phyloP scores from a whole-genome alignment of 2,888 invertebrate genomes.

The Drosophila ezoana region DNA sequence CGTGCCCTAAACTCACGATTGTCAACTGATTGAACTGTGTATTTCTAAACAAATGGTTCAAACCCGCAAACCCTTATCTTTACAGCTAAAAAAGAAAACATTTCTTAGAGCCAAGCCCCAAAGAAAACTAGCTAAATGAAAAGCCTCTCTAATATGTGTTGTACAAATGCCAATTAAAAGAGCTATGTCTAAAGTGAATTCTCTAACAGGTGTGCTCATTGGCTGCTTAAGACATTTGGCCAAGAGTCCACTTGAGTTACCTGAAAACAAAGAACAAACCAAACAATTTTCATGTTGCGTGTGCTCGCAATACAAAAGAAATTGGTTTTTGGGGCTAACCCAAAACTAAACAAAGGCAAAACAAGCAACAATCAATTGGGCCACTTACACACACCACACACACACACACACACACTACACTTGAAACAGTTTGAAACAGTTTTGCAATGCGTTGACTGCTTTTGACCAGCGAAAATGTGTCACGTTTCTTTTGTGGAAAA shows the following conservation, averaged over 20 bases:
- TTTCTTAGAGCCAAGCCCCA: too few relatives aligned
- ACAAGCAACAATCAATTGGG: conserved; percentile 55
- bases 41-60: too few relatives aligned
- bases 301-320: conserved; percentile 63
- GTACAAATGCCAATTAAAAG: conserved; percentile 17
- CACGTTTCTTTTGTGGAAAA: conserved; percentile 71
- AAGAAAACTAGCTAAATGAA: too few relatives aligned
- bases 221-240: conserved; percentile 27
- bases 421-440: conserved; percentile 49
- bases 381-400: conserved; percentile 28
- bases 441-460: conserved; percentile 34
- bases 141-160: background rate
- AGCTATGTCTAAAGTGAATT: conserved; percentile 17
- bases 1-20: too few relatives aligned
- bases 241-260: conserved; percentile 38
- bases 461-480: conserved; percentile 65
- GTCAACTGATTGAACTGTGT: too few relatives aligned
- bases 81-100: too few relatives aligned
- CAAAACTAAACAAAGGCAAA: conserved; percentile 30
- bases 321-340: conserved; percentile 55
- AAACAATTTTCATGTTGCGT: conserved; percentile 53
- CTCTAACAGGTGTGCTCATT: conserved; percentile 31
- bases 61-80: too few relatives aligned
- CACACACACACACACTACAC: conserved; percentile 14
- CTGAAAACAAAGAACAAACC: conserved; percentile 28